Evolutionary conservation across 2,888 invertebrate species (phyloP), one percentile per base, ranked within the genome.

Genomic region (Cryptophagus acutangulus): DNA sequence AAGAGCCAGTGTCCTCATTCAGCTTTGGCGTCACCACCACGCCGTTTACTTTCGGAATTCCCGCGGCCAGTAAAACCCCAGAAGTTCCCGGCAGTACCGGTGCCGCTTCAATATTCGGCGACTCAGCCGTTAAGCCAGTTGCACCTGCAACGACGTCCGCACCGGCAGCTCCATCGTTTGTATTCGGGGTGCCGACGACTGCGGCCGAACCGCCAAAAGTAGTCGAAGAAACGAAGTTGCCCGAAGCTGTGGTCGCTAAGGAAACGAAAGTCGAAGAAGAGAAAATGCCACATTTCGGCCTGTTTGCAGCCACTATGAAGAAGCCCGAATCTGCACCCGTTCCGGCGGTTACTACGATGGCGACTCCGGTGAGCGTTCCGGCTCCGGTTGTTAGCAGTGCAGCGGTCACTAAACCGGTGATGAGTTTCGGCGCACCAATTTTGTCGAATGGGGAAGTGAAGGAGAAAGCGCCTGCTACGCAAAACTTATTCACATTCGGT

Each of bases 21-120:
- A 73, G 70, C 53, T 76, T 76, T 57, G 76, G 75, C 2, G 66
- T 76, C 29, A 61, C 61, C 38, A 60, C 47, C 2, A 53, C 58
- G 18, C 61, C 62, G 17, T 72, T 73, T 31, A 63, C 55, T n/a
- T 72, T 72, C 46, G 71, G 70, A 2, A 58, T 58, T 20, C 54
- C 63, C 17, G 40, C 55, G 24, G n/a, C n/a, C n/a, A 26, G 12
- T 26, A 26, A 26, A 28, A 31, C 33, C 20, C 17, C 34, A 13
- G 16, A 36, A 33, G 12, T 29, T 14, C 25, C 24, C 46, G 13
- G 18, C 46, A 10, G 39, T 44, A 28, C 36, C 41, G 8, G 48
- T 34, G 10, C 40, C 47, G 4, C n/a, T n/a, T 47, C 45, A 2
- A 39, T 51, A 17, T 59, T 60, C 43, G 59, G 57, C 3, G 50